These are phyloP conservation scores for Danionella cerebrum DNA, from an alignment of 2,113 vertebrate species.

Conservation along the genomic window DNA sequence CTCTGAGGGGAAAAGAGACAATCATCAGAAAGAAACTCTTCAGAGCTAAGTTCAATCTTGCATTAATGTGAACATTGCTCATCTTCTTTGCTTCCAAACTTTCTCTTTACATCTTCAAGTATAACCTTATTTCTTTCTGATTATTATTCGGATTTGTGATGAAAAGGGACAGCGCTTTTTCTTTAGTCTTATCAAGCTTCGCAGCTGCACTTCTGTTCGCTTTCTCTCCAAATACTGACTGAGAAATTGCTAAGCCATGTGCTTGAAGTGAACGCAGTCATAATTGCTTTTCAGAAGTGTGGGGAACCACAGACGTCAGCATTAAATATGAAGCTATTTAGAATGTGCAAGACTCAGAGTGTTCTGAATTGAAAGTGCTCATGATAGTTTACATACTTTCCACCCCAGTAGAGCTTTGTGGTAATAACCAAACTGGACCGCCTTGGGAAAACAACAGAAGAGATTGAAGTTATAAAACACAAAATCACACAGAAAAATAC, in stretches of 20 bases:
- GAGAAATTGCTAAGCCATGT: not conserved
- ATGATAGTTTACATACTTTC: constrained; percentile 81
- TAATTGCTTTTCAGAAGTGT: not conserved
- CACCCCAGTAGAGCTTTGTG: constrained; percentile 98
- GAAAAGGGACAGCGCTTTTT: not conserved
- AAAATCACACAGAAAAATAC: no score
- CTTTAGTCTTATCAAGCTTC: constrained; percentile 24
- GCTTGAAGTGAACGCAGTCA: not conserved
- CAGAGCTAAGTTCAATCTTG: not conserved
- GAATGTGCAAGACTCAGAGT: not conserved
- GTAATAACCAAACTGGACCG: constrained; percentile 96
- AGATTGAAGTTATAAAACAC: not conserved
- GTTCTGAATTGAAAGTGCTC: not conserved
- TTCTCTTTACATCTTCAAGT: not conserved
- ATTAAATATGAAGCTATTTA: not conserved
- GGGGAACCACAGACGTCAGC: not conserved
- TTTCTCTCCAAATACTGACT: not conserved
- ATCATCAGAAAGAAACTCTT: not conserved
- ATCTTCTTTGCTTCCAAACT: not conserved
- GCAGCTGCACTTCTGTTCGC: constrained; percentile 11
- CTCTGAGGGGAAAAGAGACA: constrained; percentile 22
- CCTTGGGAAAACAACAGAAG: constrained; percentile 53
- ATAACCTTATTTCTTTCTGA: not conserved
- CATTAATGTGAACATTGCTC: not conserved
- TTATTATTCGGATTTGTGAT: constrained; percentile 25